A percentile compares a stretch with the other conserved stretches of the same genome.
Conservation (phyloP, 1,140 invertebrate species). For the Drosophila setifemur region DNA sequence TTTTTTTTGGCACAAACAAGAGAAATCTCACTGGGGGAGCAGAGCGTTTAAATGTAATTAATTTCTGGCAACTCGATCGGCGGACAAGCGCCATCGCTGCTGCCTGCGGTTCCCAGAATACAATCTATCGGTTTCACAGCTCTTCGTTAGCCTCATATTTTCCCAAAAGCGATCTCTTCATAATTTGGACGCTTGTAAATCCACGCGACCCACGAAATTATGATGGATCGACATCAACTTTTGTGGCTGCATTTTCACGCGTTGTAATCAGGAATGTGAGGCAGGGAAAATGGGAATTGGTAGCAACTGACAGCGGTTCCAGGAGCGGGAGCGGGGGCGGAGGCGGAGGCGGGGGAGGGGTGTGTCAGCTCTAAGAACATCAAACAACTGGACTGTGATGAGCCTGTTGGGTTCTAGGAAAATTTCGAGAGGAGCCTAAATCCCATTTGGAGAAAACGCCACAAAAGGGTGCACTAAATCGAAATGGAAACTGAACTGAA, state of each 20-base stretch:
- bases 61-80: constrained; percentile 45
- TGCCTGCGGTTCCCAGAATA: constrained; percentile 39
- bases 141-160: constrained; percentile 52
- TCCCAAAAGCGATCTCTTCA: constrained; percentile 36
- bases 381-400: constrained; percentile 44
- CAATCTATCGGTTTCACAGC: constrained; percentile 62
- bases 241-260: constrained; percentile 68
- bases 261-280: constrained; percentile 26
- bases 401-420: constrained; percentile 53
- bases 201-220: constrained; percentile 71
- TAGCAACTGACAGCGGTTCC: constrained; percentile 60
- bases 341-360: constrained; percentile 45
- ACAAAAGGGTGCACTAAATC: constrained; percentile 34
- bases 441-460: constrained; percentile 47
- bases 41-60: constrained; percentile 64
- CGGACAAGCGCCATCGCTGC: constrained; percentile 2
- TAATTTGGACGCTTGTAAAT: constrained; percentile 79
- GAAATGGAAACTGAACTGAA: no score
- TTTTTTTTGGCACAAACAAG: constrained; percentile 58
- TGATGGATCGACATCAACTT: constrained; percentile 64
- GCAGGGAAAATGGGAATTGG: constrained; percentile 48
- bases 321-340: constrained; percentile 43
- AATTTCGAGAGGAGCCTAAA: constrained; percentile 37
- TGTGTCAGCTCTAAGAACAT: constrained; percentile 42
- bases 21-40: constrained; percentile 48